Base-by-base conservation (phyloP, 1,140 invertebrate species). In the Drosophila pruinosa region DNA sequence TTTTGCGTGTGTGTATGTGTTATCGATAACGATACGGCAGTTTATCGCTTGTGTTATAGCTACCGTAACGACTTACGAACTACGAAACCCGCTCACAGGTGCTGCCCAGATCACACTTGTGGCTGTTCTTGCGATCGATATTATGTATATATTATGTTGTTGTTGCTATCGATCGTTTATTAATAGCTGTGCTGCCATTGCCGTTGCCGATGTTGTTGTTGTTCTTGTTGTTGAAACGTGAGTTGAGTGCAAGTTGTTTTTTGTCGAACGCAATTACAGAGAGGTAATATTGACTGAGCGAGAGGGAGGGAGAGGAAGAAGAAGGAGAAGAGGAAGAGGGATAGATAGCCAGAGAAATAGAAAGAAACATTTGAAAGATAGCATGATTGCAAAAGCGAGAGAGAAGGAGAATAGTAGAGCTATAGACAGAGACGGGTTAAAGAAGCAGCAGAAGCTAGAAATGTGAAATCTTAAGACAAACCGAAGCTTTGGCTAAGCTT, bases 401-500 rank as follows among this genome's bases (percentile, higher is more conserved):
- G 7, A 34, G 47, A 8, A 31, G 31, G 12, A 26, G 8, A 48
- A 10, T n/a, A 53, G 53, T 19, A n/a, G 14, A 31, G 53, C 5
- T n/a, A 19, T 2, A 14, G 24, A 24, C 3, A 43, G 36, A 43
- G 24, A 26, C 6, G 39, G 22, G 50, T 8, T 12, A 38, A 26
- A 24, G 26, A 50, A 41, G 28, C 15, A n/a, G 28, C 12, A 24
- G 22, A 41, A 28, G 17, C 17, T 15, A 15, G 41, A 72, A 47
- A 48, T 10, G 21, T 52, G 50, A 59, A 74, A 75, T 45, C 41
- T 67, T 67, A 56, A 75, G 65, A 83, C 83, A 69, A 83, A 76
- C 83, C 78, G 75, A 73, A 61, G 61, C 64, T 64, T 34, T 59
- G 50, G 12, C 39, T 26, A 21, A 76, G 53, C 15, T 69, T 47